A percentile compares a stretch with the other conserved stretches of the same genome.
Evolutionary conservation across 2,113 vertebrate genomes (phyloP).

Genomic region (Puffinus mauretanicus): DNA sequence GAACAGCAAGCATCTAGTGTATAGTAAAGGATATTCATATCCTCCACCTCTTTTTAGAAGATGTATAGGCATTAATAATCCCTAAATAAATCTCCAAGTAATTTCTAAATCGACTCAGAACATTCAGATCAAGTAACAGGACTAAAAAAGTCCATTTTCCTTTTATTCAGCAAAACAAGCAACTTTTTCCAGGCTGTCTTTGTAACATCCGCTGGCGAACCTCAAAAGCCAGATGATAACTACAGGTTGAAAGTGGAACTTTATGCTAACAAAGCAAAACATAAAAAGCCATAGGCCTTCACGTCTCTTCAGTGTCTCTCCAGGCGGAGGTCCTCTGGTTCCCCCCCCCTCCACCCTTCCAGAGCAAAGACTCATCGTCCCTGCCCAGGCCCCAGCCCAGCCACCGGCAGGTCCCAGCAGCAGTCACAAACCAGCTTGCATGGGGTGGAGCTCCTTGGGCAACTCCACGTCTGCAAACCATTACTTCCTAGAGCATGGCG

Average conservation of each 20-base stretch:
- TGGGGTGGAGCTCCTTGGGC: neutral
- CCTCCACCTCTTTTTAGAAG: neutral
- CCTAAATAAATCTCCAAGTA: neutral
- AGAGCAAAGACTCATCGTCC: neutral
- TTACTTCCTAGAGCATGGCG: neutral
- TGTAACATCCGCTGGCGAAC: neutral
- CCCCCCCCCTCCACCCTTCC: neutral
- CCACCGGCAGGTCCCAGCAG: neutral
- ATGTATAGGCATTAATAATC: neutral
- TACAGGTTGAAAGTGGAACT: neutral
- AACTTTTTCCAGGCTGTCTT: neutral
- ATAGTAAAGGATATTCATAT: neutral
- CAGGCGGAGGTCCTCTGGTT: neutral
- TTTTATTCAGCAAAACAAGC: neutral
- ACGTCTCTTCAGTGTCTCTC: neutral
- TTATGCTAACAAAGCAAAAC: neutral
- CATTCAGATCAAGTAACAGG: neutral
- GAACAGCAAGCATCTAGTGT: neutral
- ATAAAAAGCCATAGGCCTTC: neutral
- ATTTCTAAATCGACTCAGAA: neutral
- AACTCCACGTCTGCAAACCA: neutral
- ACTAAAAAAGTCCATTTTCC: neutral
- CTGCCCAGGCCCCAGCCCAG: neutral
- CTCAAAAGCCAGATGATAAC: neutral
- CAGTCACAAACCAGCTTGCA: neutral